phyloP scores from a whole-genome alignment of 2,113 vertebrate genomes.

The Hiodon alosoides region DNA sequence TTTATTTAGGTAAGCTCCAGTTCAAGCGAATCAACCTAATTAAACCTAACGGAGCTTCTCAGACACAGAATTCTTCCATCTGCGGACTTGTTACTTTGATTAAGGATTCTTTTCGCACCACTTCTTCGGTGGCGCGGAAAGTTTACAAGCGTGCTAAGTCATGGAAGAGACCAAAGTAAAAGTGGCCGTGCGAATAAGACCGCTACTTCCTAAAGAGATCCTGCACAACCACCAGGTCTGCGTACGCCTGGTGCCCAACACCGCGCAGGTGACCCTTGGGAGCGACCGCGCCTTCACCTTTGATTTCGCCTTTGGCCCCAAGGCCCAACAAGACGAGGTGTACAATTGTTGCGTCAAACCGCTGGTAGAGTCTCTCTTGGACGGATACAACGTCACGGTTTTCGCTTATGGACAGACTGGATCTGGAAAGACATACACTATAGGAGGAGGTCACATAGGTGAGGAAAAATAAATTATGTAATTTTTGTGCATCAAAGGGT shows the following conservation, averaged over 20 bases:
- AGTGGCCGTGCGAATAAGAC: constrained; percentile 82
- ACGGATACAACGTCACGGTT: constrained; percentile 83
- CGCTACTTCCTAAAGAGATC: constrained; percentile 77
- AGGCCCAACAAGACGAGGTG: constrained; percentile 73
- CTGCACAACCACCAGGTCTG: constrained; percentile 76
- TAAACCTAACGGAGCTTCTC: no score
- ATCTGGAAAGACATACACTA: constrained; percentile 87
- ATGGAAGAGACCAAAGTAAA: constrained; percentile 78
- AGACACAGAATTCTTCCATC: no score
- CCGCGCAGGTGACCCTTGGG: constrained; percentile 72
- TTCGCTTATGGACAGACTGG: constrained; percentile 91
- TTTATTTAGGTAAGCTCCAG: no score
- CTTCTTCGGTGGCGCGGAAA: neutral
- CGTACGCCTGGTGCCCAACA: constrained; percentile 67
- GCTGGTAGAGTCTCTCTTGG: constrained; percentile 67
- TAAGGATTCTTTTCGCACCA: neutral
- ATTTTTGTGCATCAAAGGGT: neutral
- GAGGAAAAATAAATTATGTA: constrained; percentile 34
- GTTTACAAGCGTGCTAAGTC: neutral
- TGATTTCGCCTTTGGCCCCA: constrained; percentile 81
- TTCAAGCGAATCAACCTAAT: no score
- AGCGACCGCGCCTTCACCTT: constrained; percentile 75
- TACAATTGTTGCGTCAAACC: constrained; percentile 76
- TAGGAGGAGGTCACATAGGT: constrained; percentile 72
- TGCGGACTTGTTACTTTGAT: no score